Evolutionary conservation across 2,888 invertebrate genomes (phyloP).

Genomic region (Eupithecia subfuscata): DNA sequence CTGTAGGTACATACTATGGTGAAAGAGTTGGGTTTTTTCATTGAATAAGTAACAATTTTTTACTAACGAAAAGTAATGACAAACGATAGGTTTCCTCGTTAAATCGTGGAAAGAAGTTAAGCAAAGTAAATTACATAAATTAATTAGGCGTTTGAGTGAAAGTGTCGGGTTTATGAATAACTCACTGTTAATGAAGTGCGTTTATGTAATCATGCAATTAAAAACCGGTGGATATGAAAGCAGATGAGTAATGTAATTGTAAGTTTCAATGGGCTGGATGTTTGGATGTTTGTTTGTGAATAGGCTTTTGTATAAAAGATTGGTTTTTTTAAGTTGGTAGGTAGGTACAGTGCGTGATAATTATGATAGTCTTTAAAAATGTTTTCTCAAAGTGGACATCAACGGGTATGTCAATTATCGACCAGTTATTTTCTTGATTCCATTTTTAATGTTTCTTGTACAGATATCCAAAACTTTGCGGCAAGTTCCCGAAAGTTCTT

Average conservation of each 20-base stretch:
- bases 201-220: conserved; percentile 29
- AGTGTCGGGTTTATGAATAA: conserved; percentile 27
- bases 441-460: background rate
- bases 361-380: background rate
- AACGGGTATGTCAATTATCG: background rate
- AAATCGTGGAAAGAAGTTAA: background rate
- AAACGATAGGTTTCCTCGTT: background rate
- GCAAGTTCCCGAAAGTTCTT: too few relatives aligned
- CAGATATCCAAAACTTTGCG: too few relatives aligned
- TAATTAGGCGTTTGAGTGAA: conserved; percentile 30
- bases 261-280: conserved; percentile 7
- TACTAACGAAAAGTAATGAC: background rate
- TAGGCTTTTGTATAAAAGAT: background rate
- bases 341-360: background rate
- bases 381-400: too few relatives aligned
- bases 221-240: conserved; percentile 21
- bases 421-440: background rate
- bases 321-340: background rate
- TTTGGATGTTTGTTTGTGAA: conserved; percentile 1
- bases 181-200: conserved; percentile 11
- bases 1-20: background rate
- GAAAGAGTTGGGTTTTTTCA: background rate
- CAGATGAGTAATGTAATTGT: conserved; percentile 19
- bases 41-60: too few relatives aligned
- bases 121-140: conserved; percentile 13